Percentiles rank a stretch among this genome's conserved stretches.
phyloP scores from a whole-genome alignment of 2,113 vertebrate species.

The Cairina moschata region DNA sequence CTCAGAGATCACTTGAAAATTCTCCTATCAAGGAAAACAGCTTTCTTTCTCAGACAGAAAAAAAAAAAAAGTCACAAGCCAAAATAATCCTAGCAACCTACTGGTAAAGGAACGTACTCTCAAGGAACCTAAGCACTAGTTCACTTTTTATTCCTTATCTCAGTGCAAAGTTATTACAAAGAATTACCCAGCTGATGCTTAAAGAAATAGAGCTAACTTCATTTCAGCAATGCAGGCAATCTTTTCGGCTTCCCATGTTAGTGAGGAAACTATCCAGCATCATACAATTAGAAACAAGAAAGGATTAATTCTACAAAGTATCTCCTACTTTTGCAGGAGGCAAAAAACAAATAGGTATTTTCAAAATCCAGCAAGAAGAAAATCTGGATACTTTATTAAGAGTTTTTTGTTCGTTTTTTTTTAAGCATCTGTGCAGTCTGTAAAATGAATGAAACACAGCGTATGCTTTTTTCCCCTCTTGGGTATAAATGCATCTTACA shows the following conservation, averaged over 20 bases:
- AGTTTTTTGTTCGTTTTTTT: background rate
- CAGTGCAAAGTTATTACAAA: background rate
- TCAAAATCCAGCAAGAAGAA: background rate
- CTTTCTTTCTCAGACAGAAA: background rate
- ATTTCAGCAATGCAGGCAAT: background rate
- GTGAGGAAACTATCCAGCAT: background rate
- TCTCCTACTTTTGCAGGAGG: background rate
- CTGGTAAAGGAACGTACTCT: background rate
- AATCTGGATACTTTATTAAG: background rate
- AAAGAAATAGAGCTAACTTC: background rate
- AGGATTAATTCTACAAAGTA: background rate
- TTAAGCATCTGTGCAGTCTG: background rate
- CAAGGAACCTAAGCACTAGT: background rate
- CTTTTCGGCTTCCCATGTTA: background rate
- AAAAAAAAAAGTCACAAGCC: background rate
- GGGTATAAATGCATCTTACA: background rate
- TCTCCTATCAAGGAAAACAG: background rate
- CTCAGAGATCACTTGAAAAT: background rate
- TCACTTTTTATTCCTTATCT: background rate
- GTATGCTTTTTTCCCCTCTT: background rate
- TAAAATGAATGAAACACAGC: background rate
- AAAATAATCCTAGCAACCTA: background rate
- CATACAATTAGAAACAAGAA: background rate
- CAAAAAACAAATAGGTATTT: background rate
- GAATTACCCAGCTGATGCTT: background rate